Percentiles rank a stretch among this genome's conserved stretches.
Evolutionary conservation across 2,888 invertebrate genomes (phyloP).

Genomic region (Melipona beecheii): DNA sequence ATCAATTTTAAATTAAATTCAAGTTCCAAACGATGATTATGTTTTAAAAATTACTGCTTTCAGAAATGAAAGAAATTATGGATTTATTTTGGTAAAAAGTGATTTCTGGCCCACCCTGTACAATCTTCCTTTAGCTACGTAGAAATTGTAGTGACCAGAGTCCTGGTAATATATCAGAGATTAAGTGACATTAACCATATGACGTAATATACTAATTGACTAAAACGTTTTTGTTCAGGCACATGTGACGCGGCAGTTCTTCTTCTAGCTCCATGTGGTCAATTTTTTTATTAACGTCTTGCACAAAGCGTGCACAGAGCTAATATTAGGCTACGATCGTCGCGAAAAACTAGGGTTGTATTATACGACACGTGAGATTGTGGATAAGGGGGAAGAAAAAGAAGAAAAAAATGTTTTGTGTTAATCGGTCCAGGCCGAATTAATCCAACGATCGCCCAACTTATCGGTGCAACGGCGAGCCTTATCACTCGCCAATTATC

Average conservation of each 20-base stretch:
- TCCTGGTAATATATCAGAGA: neutral
- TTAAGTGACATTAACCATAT: neutral
- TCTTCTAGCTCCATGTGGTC: neutral
- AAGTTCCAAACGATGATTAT: no score
- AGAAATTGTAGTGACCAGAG: neutral
- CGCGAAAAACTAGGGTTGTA: conserved; percentile 35
- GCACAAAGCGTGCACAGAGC: neutral
- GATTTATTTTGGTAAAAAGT: no score
- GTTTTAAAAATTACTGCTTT: no score
- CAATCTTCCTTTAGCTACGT: no score
- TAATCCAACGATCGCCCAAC: conserved; percentile 34
- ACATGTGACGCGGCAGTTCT: neutral
- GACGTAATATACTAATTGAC: neutral
- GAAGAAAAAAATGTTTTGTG: conserved; percentile 41
- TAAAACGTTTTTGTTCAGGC: neutral
- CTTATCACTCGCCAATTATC: conserved; percentile 56
- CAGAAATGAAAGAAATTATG: no score
- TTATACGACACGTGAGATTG: conserved; percentile 14
- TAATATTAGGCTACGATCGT: conserved; percentile 30
- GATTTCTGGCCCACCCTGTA: neutral
- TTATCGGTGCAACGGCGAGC: conserved; percentile 40
- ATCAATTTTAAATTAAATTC: no score
- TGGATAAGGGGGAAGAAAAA: conserved; percentile 10
- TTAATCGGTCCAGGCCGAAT: conserved; percentile 52
- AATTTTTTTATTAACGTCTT: conserved; percentile 12